These are phyloP conservation scores for Martes flavigula DNA, from an alignment of 2,797 vertebrate species.

Conservation along the genomic window DNA sequence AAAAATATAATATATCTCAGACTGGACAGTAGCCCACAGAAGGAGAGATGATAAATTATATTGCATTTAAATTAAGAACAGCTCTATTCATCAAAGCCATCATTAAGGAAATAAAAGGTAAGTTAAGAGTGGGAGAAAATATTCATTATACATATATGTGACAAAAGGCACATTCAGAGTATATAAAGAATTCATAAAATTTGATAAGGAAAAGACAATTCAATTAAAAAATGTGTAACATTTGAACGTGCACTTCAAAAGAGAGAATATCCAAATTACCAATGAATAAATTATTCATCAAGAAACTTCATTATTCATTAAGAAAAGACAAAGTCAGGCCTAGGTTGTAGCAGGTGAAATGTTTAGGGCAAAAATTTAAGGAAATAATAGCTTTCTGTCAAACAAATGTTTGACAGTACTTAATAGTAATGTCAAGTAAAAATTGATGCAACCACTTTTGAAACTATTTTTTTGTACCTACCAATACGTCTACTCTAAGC, in stretches of 20 bases:
- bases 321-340: neutral
- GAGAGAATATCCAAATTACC: neutral
- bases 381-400: neutral
- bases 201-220: neutral
- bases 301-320: neutral
- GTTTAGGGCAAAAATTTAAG: neutral
- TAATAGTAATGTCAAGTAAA: neutral
- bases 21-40: neutral
- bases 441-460: neutral
- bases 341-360: neutral
- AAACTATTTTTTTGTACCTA: neutral
- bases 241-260: neutral
- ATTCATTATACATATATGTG: neutral
- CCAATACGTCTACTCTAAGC: neutral
- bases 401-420: neutral
- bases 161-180: neutral
- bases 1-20: neutral
- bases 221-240: neutral
- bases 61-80: neutral
- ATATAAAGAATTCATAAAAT: neutral
- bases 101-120: neutral
- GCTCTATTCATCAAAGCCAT: neutral
- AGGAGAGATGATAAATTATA: neutral
- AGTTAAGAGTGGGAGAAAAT: neutral
- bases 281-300: neutral